Evolutionary conservation across 2,888 invertebrate species (phyloP).

Genomic region (Ichneumoninae sp.): DNA sequence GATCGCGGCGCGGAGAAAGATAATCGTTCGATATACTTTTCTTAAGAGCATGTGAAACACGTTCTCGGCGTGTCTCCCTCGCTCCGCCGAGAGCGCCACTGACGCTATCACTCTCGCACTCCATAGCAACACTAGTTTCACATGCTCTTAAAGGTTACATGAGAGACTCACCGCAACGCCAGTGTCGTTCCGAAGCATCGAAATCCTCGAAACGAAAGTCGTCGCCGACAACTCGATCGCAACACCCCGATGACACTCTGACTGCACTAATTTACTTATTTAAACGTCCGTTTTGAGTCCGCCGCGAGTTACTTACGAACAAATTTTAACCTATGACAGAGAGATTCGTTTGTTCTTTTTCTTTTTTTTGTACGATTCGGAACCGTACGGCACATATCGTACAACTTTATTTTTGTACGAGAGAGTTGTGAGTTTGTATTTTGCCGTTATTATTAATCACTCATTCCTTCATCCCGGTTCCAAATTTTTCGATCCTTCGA

Average conservation of each 20-base stretch:
- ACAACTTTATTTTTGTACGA: too few species aligned
- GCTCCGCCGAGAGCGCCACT: too few species aligned
- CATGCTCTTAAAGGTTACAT: background rate
- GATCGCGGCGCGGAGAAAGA: background rate
- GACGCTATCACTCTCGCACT: too few species aligned
- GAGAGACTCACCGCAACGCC: constrained; percentile 16
- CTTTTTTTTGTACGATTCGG: background rate
- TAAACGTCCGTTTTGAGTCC: background rate
- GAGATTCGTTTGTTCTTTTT: background rate
- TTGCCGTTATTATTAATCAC: too few species aligned
- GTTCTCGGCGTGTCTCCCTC: too few species aligned
- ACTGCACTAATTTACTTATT: constrained; percentile 26
- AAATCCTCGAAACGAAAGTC: constrained; percentile 9
- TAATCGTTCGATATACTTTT: constrained; percentile 26
- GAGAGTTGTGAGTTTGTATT: too few species aligned
- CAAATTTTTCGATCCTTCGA: too few species aligned
- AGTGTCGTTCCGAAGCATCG: background rate
- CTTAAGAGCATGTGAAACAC: background rate
- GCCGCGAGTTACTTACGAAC: constrained; percentile 40
- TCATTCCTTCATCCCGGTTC: too few species aligned
- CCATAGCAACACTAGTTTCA: too few species aligned
- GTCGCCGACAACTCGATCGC: background rate
- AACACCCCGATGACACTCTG: constrained; percentile 2
- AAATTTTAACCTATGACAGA: constrained; percentile 7
- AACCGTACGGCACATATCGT: background rate